Conservation (phyloP, 2,888 invertebrate species). For the Nephrocerus scutellatus region DNA sequence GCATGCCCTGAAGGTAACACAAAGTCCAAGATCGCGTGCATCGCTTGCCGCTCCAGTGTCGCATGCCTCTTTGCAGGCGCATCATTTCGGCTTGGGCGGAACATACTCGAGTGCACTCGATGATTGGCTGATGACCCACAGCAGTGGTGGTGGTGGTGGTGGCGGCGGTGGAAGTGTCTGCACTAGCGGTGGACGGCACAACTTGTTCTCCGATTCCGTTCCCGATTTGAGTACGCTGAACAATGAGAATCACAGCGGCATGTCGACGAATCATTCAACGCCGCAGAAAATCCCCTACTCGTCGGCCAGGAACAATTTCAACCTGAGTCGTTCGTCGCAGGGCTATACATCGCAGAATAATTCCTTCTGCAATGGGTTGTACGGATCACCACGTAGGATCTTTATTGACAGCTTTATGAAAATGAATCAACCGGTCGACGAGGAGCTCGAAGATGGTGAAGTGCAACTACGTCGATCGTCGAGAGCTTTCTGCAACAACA, state of each 20-base stretch:
- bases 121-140: constrained; percentile 44
- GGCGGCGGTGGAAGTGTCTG: no score
- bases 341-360: constrained; percentile 12
- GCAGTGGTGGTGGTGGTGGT: not conserved
- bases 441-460: constrained; percentile 21
- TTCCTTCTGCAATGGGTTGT: constrained; percentile 14
- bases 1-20: constrained; percentile 45
- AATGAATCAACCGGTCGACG: constrained; percentile 17
- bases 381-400: constrained; percentile 19
- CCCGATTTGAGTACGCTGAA: constrained; percentile 23
- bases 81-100: constrained; percentile 25
- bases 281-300: constrained; percentile 20
- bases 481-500: no score
- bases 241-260: constrained; percentile 20
- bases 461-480: constrained; percentile 20
- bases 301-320: constrained; percentile 2
- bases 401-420: constrained; percentile 18
- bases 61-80: constrained; percentile 21
- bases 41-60: constrained; percentile 25
- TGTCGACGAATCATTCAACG: constrained; percentile 22
- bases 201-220: constrained; percentile 24
- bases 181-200: constrained; percentile 19
- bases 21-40: constrained; percentile 25
- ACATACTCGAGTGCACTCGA: constrained; percentile 46
- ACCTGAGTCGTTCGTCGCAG: constrained; percentile 12